Conservation (phyloP, 2,888 invertebrate species). For the Stegophylla sp. region DNA sequence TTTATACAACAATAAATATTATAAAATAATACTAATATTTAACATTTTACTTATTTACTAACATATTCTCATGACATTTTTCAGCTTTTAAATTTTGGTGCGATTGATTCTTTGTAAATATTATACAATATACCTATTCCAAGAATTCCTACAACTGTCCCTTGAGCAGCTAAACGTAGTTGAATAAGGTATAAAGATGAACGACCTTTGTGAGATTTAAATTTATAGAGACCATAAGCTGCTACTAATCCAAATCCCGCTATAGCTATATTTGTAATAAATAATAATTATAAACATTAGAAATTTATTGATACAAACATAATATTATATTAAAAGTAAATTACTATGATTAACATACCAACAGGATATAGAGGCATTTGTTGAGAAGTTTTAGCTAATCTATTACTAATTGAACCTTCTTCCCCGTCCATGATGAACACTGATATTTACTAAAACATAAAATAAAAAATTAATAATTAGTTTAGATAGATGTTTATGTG, state of each 20-base stretch:
- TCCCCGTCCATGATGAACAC: slow-evolving; percentile 22
- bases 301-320: neutral
- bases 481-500: no score
- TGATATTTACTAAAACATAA: neutral
- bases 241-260: slow-evolving; percentile 46
- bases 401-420: slow-evolving; percentile 30
- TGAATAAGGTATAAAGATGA: slow-evolving; percentile 50
- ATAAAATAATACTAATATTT: neutral
- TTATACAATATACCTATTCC: slow-evolving; percentile 44
- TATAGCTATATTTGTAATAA: slow-evolving; percentile 31
- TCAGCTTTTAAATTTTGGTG: slow-evolving; percentile 12
- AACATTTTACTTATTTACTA: slow-evolving; percentile 18
- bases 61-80: neutral
- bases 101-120: slow-evolving; percentile 11
- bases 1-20: neutral
- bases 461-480: neutral
- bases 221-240: slow-evolving; percentile 46
- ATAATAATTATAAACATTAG: neutral
- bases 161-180: slow-evolving; percentile 52
- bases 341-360: slow-evolving; percentile 13
- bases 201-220: slow-evolving; percentile 30
- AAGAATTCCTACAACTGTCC: slow-evolving; percentile 46
- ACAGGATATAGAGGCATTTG: slow-evolving; percentile 43
- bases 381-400: slow-evolving; percentile 18
- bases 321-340: neutral